Evolutionary conservation across 2,113 vertebrate genomes (phyloP).

Genomic region (Otis tarda): DNA sequence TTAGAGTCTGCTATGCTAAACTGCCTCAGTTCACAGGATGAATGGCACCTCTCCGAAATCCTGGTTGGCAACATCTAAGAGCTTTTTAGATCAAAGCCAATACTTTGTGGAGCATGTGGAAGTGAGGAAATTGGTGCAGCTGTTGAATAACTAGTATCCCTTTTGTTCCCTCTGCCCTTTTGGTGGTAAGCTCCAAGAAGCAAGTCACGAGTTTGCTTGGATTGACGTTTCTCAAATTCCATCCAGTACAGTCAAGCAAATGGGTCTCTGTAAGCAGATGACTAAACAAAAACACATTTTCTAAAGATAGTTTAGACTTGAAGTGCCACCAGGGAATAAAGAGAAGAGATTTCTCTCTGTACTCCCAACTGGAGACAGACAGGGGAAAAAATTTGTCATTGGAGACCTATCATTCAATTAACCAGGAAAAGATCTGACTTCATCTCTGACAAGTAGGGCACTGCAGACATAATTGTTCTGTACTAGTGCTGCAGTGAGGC

Average conservation of each 20-base stretch:
- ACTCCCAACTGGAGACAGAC: background rate
- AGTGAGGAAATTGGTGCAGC: background rate
- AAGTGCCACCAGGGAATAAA: background rate
- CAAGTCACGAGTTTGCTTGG: background rate
- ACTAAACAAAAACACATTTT: constrained; percentile 41
- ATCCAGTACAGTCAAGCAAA: background rate
- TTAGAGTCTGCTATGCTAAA: background rate
- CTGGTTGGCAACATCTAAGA: background rate
- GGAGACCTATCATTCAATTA: constrained; percentile 17
- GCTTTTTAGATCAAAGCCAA: background rate
- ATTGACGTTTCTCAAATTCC: constrained; percentile 7
- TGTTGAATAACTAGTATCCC: background rate
- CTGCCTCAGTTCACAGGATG: background rate
- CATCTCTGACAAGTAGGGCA: background rate
- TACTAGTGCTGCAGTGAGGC: constrained; percentile 1
- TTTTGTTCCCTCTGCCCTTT: constrained; percentile 6
- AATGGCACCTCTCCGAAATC: background rate
- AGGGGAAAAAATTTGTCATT: background rate
- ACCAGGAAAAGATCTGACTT: background rate
- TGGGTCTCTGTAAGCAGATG: background rate
- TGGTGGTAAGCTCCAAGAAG: background rate
- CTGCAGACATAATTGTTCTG: background rate
- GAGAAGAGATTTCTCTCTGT: background rate
- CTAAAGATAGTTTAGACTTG: background rate
- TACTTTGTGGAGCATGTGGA: background rate